Conservation (phyloP, 1,140 invertebrate genomes). For the Formica selysi region DNA sequence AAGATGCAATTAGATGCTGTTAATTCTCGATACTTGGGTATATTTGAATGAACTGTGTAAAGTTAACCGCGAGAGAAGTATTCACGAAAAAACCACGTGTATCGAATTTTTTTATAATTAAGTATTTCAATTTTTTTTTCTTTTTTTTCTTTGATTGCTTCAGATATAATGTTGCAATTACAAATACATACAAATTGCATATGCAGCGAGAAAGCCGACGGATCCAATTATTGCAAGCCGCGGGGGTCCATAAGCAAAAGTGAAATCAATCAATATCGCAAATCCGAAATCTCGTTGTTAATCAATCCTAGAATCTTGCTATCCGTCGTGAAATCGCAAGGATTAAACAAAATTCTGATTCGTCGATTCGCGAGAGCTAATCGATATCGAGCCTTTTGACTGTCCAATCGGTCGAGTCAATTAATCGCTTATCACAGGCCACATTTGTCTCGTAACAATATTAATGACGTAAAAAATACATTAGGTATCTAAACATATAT, state of each 20-base stretch:
- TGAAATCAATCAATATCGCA: constrained; percentile 32
- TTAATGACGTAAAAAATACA: constrained; percentile 10
- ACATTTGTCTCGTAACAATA: constrained; percentile 31
- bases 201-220: constrained; percentile 3
- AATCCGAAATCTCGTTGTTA: constrained; percentile 39
- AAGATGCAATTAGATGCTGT: constrained; percentile 29
- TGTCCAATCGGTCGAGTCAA: not conserved
- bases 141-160: not conserved
- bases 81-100: too few relatives aligned
- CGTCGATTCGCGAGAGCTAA: constrained; percentile 30
- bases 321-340: constrained; percentile 7
- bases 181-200: not conserved
- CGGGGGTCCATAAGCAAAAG: constrained; percentile 29
- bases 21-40: not conserved
- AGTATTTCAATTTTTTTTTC: not conserved
- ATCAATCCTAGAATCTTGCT: constrained; percentile 30
- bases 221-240: constrained; percentile 43
- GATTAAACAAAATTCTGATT: constrained; percentile 42
- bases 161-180: not conserved
- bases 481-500: not conserved
- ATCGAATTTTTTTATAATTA: not conserved
- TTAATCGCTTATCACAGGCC: constrained; percentile 29
- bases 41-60: not conserved
- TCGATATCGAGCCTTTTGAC: constrained; percentile 35
- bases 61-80: not conserved